Conservation (phyloP, 2,888 invertebrate genomes). For the Argyra leucocephala region DNA sequence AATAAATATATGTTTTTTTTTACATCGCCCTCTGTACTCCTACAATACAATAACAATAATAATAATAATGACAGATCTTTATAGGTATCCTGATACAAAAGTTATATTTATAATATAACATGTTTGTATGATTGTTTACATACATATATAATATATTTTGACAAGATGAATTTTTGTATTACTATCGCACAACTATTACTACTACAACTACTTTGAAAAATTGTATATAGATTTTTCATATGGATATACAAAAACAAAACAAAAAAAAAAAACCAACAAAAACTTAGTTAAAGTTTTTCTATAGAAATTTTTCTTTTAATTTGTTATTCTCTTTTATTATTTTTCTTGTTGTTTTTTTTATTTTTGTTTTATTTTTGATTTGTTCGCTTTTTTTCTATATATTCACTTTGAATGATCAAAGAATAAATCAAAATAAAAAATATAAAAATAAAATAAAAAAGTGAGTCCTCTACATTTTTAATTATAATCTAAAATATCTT, state of each 20-base stretch:
- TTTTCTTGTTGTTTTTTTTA: background rate
- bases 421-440: background rate
- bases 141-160: background rate
- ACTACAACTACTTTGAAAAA: background rate
- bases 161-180: background rate
- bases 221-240: background rate
- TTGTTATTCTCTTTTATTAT: background rate
- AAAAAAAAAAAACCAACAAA: background rate
- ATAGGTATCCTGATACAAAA: too few relatives aligned
- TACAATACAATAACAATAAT: too few relatives aligned
- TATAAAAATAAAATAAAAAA: background rate
- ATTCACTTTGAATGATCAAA: slow-evolving; percentile 3
- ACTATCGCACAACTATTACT: background rate
- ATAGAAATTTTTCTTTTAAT: slow-evolving; percentile 4
- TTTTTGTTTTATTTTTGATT: background rate
- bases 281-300: background rate
- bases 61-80: background rate
- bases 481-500: background rate
- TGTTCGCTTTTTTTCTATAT: background rate
- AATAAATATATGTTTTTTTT: too few relatives aligned
- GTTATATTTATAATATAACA: too few relatives aligned
- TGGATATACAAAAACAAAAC: background rate
- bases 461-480: background rate
- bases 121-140: background rate
- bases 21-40: too few relatives aligned